Evolutionary conservation across 1,140 invertebrate species (phyloP), one percentile per base, ranked within the genome.

Genomic region (Camponotus pennsylvanicus): DNA sequence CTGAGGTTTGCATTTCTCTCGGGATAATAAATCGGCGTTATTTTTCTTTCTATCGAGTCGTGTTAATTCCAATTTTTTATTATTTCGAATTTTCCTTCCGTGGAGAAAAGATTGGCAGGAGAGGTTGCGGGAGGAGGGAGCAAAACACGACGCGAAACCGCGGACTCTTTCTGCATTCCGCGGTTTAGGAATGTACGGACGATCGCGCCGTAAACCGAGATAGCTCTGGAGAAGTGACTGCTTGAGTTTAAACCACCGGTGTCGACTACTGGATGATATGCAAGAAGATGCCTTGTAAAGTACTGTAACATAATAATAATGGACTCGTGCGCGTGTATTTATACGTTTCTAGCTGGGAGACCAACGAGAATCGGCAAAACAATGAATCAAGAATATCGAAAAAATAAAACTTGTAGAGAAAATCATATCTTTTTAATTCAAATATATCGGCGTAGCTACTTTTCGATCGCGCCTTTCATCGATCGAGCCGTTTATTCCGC

Each of bases 121-220:
- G 45, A 77, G 3, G 49, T 49, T 49, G n/a, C 32, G 69, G 55
- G 59, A 69, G 75, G 69, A 64, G 77, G 69, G 67, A 61, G 84
- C 52, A 34, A 42, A 52, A 34, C 76, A 64, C 85, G 34, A 66
- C 64, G 66, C 75, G 84, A 90, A 92, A 92, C 89, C 90, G 84
- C 92, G 88, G 85, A 69, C 88, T 86, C 88, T 64, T 82, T 86
- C 86, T 85, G 82, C 90, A 92, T 92, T 92, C 90, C 90, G 85
- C 85, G 90, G 90, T 92, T 91, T 91, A 87, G 88, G 71, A 86
- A 57, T 67, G 42, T 49, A 75, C 57, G 80, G 57, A 84, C 42
- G 80, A 84, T 86, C 69, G 69, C 87, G 55, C 59, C 84, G 18
- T 86, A 86, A 86, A 88, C 67, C 59, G 73, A 79, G 66, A 40